Evolutionary conservation across 2,113 vertebrate genomes (phyloP).

Genomic region (Mormyrus iriodes): DNA sequence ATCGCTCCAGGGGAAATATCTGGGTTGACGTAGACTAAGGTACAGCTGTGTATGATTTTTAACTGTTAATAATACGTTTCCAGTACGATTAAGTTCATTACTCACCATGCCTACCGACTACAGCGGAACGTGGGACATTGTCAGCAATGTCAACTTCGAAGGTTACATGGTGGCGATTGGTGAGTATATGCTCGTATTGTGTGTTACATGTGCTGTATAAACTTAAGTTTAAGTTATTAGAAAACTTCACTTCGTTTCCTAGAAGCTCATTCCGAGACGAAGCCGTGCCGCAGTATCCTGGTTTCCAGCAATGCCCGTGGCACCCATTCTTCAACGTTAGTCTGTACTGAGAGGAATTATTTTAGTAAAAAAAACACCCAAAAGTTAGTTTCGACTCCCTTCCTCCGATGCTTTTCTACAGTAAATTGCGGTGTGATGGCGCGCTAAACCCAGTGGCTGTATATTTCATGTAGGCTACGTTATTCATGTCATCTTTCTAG

Average conservation of each 20-base stretch:
- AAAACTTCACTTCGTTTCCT: background rate
- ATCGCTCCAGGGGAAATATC: background rate
- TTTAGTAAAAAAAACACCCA: background rate
- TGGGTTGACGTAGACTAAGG: background rate
- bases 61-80: background rate
- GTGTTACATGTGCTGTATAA: background rate
- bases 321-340: background rate
- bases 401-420: background rate
- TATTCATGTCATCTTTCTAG: background rate
- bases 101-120: constrained; percentile 67
- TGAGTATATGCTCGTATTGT: constrained; percentile 44
- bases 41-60: background rate
- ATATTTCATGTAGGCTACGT: background rate
- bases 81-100: constrained; percentile 7
- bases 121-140: constrained; percentile 75
- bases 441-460: background rate
- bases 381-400: background rate
- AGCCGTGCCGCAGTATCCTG: background rate
- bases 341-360: background rate
- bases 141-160: constrained; percentile 74
- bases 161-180: constrained; percentile 75
- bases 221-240: background rate
- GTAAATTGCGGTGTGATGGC: background rate
- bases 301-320: background rate
- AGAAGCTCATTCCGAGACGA: background rate